Evolutionary conservation across 2,888 invertebrate species (phyloP), one percentile per base, ranked within the genome.

Genomic region (Tachystola acroxantha): DNA sequence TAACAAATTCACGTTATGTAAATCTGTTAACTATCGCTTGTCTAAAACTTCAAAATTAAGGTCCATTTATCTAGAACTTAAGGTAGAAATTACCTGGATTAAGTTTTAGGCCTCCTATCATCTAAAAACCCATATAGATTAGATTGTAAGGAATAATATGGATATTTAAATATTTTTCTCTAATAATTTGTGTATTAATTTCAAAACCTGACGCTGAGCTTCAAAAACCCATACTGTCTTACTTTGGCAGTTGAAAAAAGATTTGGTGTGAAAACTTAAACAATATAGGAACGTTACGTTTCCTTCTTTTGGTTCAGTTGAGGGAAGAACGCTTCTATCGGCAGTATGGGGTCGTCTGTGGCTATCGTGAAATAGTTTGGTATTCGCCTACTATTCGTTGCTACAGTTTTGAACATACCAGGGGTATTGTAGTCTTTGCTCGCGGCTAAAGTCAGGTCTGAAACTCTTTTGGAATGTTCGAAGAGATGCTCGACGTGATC

Each of bases 241-340:
- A 28, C 85, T 85, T 85, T 85, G 85, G 85, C 76, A 79, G 80
- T 74, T 49, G 59, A 72, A 64, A 64, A 16, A 65, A 57, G 59
- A 69, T 82, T 84, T 79, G 79, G 77, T 81, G 71, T 50, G 44
- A 57, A 57, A 60, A 62, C 54, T 53, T 63, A 61, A 27, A n/a
- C 46, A 16, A 48, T 48, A 43, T 46, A 70, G 67, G 57, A 69
- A 72, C 57, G 35, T 75, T 80, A 85, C 45, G 82, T 65, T 67
- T 89, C 84, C 71, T 89, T 88, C 68, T 89, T 90, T 68, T 89
- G 90, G 50, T 91, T 89, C 32, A 93, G 66, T 61, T 92, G 92
- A 10, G 93, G 92, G 63, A 94, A 94, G 72, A 94, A 93, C 0
- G 94, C 93, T 72, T 94, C 94, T 44, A 94, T 92, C 0, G 94